Percentiles rank a stretch among this genome's conserved stretches.
Conservation (phyloP, 2,113 vertebrate species). For the Brienomyrus longianalis region DNA sequence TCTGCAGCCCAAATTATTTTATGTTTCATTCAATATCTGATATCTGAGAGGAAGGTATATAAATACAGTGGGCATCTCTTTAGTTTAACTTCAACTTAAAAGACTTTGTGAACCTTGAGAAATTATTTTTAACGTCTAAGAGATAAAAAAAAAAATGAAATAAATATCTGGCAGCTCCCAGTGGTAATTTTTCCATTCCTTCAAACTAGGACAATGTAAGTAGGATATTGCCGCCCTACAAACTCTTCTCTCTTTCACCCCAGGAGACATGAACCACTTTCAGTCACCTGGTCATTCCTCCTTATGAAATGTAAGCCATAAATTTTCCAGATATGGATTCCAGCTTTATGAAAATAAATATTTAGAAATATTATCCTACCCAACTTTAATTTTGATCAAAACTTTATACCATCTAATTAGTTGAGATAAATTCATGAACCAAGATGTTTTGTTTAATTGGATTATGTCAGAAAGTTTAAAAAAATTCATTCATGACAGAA, state of each 20-base stretch:
- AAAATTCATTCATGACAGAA: not conserved
- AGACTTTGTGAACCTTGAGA: slow-evolving; percentile 6
- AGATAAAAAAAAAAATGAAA: slow-evolving; percentile 12
- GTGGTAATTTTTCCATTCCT: slow-evolving; percentile 33
- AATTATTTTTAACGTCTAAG: slow-evolving; percentile 24
- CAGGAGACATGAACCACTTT: slow-evolving; percentile 44
- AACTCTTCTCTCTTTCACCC: slow-evolving; percentile 4
- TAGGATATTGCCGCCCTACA: slow-evolving; percentile 30
- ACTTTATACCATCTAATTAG: not conserved
- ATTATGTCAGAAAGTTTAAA: not conserved
- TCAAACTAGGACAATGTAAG: slow-evolving; percentile 24
- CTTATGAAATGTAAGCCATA: slow-evolving; percentile 29
- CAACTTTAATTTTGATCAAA: not conserved
- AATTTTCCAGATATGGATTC: not conserved
- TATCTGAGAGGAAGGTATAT: not conserved
- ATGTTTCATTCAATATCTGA: not conserved
- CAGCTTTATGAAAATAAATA: slow-evolving; percentile 3
- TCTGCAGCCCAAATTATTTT: not conserved
- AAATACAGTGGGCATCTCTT: not conserved
- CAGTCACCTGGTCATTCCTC: slow-evolving; percentile 52
- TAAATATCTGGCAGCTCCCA: slow-evolving; percentile 21
- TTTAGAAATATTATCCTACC: not conserved
- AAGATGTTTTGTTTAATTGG: not conserved
- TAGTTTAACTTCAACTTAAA: not conserved
- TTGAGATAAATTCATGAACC: not conserved